Conservation (phyloP, 2,888 invertebrate species). For the Perizoma affinitatum region DNA sequence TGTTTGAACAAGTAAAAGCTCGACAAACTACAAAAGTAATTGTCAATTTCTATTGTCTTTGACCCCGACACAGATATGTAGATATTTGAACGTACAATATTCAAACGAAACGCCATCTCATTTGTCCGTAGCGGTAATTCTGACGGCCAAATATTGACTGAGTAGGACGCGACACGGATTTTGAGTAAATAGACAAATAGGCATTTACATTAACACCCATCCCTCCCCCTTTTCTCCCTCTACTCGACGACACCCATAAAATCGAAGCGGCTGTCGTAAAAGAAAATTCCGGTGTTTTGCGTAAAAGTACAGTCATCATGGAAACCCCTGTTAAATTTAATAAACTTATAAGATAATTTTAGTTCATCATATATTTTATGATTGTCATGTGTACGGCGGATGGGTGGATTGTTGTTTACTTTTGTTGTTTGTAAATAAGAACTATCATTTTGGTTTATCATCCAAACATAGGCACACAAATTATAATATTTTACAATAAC, state of each 20-base stretch:
- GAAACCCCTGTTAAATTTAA: constrained; percentile 38
- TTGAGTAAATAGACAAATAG: constrained; percentile 79
- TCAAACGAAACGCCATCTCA: constrained; percentile 65
- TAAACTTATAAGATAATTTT: constrained; percentile 34
- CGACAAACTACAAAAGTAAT: constrained; percentile 29
- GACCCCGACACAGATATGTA: constrained; percentile 24
- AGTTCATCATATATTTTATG: constrained; percentile 30
- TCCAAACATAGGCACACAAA: too few species aligned
- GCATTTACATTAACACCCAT: constrained; percentile 76
- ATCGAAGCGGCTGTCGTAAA: constrained; percentile 42
- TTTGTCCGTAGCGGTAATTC: constrained; percentile 80
- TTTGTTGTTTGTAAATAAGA: too few species aligned
- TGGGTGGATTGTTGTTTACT: too few species aligned
- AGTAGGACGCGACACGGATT: constrained; percentile 81
- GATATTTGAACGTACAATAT: constrained; percentile 52
- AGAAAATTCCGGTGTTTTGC: constrained; percentile 42
- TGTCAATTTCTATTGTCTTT: constrained; percentile 38
- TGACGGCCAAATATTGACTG: constrained; percentile 78
- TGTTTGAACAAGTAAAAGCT: constrained; percentile 27
- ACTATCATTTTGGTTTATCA: too few species aligned
- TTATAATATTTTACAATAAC: too few species aligned
- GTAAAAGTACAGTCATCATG: constrained; percentile 44
- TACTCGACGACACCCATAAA: constrained; percentile 44
- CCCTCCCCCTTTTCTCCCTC: constrained; percentile 41
- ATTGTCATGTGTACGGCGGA: constrained; percentile 19